Conservation (phyloP, 2,797 vertebrate genomes). For the Helicolenus hilgendorfi region DNA sequence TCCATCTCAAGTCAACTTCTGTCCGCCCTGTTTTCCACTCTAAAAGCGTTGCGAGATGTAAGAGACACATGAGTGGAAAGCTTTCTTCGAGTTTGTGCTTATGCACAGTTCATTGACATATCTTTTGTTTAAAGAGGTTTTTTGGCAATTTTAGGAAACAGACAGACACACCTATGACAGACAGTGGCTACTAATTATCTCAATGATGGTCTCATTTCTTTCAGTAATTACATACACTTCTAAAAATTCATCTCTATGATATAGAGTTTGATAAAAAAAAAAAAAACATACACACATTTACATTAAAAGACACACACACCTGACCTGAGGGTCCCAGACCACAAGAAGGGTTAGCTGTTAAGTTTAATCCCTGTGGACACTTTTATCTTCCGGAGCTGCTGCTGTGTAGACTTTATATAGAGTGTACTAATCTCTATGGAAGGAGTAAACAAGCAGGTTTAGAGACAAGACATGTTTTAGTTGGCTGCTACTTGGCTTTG, state of each 20-base stretch:
- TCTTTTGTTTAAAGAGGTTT: not conserved
- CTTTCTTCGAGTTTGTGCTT: not conserved
- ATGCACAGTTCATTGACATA: not conserved
- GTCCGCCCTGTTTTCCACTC: not conserved
- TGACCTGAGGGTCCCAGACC: constrained; percentile 2
- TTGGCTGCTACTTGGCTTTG: not conserved
- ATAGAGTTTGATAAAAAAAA: not conserved
- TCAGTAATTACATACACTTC: not conserved
- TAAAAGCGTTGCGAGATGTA: fast-evolving
- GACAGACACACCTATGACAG: not conserved
- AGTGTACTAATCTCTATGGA: not conserved
- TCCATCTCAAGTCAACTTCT: not conserved
- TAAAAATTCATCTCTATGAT: no score
- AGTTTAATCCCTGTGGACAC: constrained; percentile 37
- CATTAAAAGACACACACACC: not conserved
- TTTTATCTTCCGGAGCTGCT: constrained; percentile 9
- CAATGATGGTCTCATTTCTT: not conserved
- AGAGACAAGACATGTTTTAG: not conserved
- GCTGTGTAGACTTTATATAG: not conserved
- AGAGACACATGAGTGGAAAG: not conserved
- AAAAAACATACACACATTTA: not conserved
- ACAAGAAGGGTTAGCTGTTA: constrained; percentile 5
- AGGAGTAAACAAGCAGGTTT: not conserved
- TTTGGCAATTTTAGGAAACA: not conserved
- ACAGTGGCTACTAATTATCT: not conserved